Base-by-base conservation (phyloP, 2,888 invertebrate genomes). In the Sminthurinus aureus region DNA sequence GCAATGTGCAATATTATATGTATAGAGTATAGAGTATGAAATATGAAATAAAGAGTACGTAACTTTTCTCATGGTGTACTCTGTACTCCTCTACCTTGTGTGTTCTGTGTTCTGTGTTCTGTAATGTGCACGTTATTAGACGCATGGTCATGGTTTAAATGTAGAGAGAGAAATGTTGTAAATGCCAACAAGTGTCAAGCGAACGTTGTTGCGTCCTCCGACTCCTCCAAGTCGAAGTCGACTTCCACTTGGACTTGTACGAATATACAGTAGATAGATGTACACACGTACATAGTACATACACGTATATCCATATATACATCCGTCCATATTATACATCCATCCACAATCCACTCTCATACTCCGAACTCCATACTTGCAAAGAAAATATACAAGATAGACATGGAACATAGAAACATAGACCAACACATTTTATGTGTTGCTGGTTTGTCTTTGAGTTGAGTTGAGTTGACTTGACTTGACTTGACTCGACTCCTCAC, bases 111-210 rank as follows among this genome's bases (percentile, higher is more conserved):
- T n/a, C n/a, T 11, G 67, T n/a, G 3, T n/a, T 38, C 26, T 73
- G 73, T 18, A 71, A 15, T 75, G 75, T 75, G 75, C 52, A 75
- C 52, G 75, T 75, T 75, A 75, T 52, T 75, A 51, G 75, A 52
- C 50, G 75, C 75, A 51, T 71, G 71, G 71, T 71, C 71, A 71
- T 71, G 71, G 75, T 75, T 38, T 18, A 74, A 74, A 50, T 50
- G 75, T 75, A 69, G 69, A 69, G n/a, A 20, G 13, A 18, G 9
- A 50, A 24, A 24, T 71, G 24, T 24, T 51, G 51, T 50, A 50
- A 24, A 24, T 71, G 24, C 71, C 71, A 71, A 71, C 71, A 71
- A 71, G 71, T 71, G 71, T 71, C 71, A 71, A 24, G 6, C 38
- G 38, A 24, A 24, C 71, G 71, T 71, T 71, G 71, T 71, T 71